Evolutionary conservation across 2,888 invertebrate species (phyloP), one percentile per base, ranked within the genome.

Genomic region (Bellardia pandia): DNA sequence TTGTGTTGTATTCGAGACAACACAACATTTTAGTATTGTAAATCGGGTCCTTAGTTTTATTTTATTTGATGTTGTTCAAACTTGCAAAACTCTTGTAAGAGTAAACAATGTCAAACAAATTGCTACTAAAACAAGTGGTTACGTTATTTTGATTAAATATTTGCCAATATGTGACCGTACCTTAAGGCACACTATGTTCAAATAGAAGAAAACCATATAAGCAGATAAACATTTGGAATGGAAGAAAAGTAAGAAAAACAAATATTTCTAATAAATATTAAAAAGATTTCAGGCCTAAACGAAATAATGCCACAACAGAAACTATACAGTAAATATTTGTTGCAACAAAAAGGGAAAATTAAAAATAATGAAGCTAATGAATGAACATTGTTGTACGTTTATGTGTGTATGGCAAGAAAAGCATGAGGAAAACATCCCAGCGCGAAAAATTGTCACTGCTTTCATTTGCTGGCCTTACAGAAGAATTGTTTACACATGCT

Each of bases 181-280:
- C 23, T 23, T 23, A 48, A 64, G 11, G 1, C 69, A 76, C 37
- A 14, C 64, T 40, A 13, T 33, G 11, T 45, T 62, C 37, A 76
- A 71, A 5, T 14, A 71, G 14, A 51, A 23, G 48, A 30, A 2
- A 33, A n/a, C 42, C 33, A 58, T 11, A 16, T 6, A 8, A 53
- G 23, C 37, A 74, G 3, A n/a, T 9, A 51, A 75, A 75, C 51
- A 60, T 58, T 72, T 78, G 14, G n/a, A 62, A 30, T 16, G 33
- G 16, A 42, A 56, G 56, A 56, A 11, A 14, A 7, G 5, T 3
- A 53, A 64, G 40, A 14, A 64, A 76, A 60, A 60, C 16, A 58
- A 78, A 58, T 14, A 58, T 45, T 51, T 74, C 14, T 58, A 56
- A 7, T 62, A 75, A 75, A 75, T 48, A 40, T 64, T 76, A 11